Evolutionary conservation across 2,888 invertebrate species (phyloP).

Genomic region (Cheiracanthium punctorium): DNA sequence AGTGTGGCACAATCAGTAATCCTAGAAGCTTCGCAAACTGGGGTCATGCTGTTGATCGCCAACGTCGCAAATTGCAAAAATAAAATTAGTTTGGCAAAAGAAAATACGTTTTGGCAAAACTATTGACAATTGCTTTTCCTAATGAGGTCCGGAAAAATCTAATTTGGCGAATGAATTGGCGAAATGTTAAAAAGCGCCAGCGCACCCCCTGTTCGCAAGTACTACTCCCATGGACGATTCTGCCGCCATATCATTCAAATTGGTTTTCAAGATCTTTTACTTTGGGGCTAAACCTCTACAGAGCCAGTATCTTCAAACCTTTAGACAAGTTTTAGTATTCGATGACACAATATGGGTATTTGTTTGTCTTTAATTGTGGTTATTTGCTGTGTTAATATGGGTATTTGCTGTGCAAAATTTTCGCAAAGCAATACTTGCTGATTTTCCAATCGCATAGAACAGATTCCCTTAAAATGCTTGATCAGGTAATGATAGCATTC

Average conservation of each 20-base stretch:
- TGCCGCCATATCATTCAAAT: neutral
- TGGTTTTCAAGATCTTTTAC: neutral
- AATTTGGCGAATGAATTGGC: no score
- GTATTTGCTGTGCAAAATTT: neutral
- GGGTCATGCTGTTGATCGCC: no score
- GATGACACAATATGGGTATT: neutral
- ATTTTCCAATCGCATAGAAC: neutral
- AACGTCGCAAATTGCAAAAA: no score
- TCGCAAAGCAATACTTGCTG: neutral
- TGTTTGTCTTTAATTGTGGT: neutral
- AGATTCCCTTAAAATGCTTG: no score
- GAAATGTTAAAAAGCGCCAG: no score
- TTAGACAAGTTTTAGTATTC: neutral
- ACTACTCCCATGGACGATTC: neutral
- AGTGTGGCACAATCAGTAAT: neutral
- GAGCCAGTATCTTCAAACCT: neutral
- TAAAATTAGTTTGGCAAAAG: no score
- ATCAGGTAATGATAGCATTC: neutral
- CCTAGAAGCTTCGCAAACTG: neutral
- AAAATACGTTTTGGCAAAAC: no score
- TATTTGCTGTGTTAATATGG: no score
- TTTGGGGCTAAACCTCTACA: neutral
- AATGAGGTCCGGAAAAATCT: no score
- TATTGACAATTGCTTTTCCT: no score
- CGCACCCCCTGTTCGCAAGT: no score